Evolutionary conservation across 2,113 vertebrate genomes (phyloP).

Genomic region (Chaetura pelagica): DNA sequence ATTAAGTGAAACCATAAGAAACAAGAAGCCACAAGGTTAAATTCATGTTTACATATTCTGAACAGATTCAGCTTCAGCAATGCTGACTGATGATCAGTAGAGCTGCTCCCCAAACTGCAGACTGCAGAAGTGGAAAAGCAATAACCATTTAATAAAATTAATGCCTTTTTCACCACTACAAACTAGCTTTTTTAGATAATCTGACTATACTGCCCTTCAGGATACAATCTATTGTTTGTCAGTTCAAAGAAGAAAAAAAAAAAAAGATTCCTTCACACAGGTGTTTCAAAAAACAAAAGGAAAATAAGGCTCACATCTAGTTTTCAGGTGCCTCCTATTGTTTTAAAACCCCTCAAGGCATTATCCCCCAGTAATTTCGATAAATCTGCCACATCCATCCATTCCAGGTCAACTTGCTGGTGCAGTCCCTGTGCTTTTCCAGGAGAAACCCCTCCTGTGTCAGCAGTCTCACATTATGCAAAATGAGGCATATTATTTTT

Average conservation of each 20-base stretch:
- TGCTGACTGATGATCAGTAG: background rate
- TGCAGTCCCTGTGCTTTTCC: background rate
- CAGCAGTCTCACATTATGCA: fast-evolving
- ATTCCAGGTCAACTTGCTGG: background rate
- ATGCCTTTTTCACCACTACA: background rate
- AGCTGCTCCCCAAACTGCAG: background rate
- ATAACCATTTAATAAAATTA: background rate
- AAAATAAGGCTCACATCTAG: background rate
- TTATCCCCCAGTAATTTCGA: background rate
- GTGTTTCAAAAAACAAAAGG: background rate
- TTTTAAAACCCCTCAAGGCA: background rate
- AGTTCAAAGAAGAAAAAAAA: background rate
- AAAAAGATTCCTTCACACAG: background rate
- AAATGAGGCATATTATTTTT: background rate
- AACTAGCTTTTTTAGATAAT: background rate
- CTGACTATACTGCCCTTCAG: background rate
- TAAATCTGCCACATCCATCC: fast-evolving
- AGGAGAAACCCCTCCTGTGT: background rate
- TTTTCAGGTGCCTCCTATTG: background rate
- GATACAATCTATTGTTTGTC: background rate
- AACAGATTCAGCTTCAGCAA: background rate
- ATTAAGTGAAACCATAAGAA: fast-evolving
- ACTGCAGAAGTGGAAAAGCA: background rate
- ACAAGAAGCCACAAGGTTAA: background rate
- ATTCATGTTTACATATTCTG: background rate